A percentile compares a stretch with the other conserved stretches of the same genome.
Evolutionary conservation across 2,888 invertebrate species (phyloP).

Genomic region (Calameuta idolon): DNA sequence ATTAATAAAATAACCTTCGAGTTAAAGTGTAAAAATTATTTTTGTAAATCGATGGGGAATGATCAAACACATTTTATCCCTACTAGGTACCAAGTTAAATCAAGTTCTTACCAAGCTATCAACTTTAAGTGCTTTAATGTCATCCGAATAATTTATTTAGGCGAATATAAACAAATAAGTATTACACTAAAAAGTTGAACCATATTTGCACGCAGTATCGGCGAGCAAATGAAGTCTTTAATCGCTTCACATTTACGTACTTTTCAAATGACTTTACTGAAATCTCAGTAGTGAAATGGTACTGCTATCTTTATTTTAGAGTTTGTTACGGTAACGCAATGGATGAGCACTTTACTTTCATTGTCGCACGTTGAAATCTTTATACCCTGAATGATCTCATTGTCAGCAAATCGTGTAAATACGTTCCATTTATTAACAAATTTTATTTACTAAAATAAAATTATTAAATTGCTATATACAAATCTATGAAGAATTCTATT

Average conservation of each 20-base stretch:
- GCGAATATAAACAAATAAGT: background rate
- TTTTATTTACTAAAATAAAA: background rate
- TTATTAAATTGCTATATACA: background rate
- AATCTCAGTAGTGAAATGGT: background rate
- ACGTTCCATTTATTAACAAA: background rate
- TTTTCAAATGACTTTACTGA: background rate
- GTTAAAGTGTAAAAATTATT: background rate
- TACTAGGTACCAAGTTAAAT: background rate
- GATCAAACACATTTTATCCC: background rate
- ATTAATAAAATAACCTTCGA: background rate
- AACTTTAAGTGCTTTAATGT: background rate
- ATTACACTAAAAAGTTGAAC: background rate
- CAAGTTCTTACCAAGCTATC: background rate
- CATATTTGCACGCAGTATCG: background rate
- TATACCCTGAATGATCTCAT: background rate
- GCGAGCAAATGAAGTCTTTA: background rate
- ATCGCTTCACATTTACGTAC: background rate
- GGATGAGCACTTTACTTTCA: background rate
- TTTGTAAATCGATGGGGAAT: background rate
- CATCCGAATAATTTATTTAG: background rate
- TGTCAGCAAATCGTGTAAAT: background rate
- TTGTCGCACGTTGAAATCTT: background rate
- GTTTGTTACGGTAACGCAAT: background rate
- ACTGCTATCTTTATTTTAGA: background rate
- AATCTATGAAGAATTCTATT: background rate